Evolutionary conservation across 2,888 invertebrate species (phyloP), one percentile per base, ranked within the genome.

Genomic region (Pandemis cinnamomeana): DNA sequence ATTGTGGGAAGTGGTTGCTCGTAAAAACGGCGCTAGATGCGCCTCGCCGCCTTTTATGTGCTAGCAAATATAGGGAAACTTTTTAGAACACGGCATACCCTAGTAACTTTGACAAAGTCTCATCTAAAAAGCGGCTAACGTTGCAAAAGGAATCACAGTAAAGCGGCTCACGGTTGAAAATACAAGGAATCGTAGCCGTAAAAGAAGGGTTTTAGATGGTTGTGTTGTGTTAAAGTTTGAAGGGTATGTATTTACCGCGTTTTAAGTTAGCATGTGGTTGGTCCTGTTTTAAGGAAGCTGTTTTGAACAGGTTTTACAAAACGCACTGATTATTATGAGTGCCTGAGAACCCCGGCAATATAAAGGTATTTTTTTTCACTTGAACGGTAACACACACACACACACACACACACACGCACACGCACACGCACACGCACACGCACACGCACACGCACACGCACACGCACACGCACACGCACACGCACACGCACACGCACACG

Each of bases 11-110:
- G 75, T 75, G 72, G 58, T 66, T 53, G 61, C 51, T 72, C 75
- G 72, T 75, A 75, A 75, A 72, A 63, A 66, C 15, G 55, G 70
- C 60, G 62, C 72, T 75, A 51, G 75, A 72, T 70, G 69, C 70
- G 72, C 61, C 58, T 61, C 69, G 67, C 66, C 72, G 75, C 69
- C 70, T 64, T 75, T 75, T 75, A 75, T 72, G 70, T 66, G 51
- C 44, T 60, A 15, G 51, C 64, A 73, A 73, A 73, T 73, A 73
- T 73, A 69, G 58, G 64, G 42, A 46, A 73, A 73, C 42, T 73
- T 73, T 73, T 66, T 70, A 73, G 73, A 73, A 55, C n/a, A 64
- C 51, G 51, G 4, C 13, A 3, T n/a, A 42, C 13, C 7, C n/a
- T 64, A 15, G 20, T 48, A n/a, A 5, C 51, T 51, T 36, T 15